A percentile compares a stretch with the other conserved stretches of the same genome.
These are phyloP conservation scores for Sapajus apella DNA, from an alignment of 2,113 vertebrate genomes.

Conservation along the genomic window DNA sequence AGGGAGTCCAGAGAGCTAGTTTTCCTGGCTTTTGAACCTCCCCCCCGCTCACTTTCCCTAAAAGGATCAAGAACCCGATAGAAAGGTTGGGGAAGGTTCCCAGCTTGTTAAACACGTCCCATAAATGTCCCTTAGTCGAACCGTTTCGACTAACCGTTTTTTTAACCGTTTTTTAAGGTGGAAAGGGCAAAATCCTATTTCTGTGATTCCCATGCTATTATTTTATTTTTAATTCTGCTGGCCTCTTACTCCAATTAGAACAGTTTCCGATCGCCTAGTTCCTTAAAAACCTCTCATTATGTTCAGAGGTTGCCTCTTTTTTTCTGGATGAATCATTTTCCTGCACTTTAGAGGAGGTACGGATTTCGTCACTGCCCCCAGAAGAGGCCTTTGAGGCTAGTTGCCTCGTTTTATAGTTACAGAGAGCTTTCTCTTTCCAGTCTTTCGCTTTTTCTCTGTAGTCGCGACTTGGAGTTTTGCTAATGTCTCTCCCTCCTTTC, in stretches of 20 bases:
- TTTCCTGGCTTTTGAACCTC: constrained; percentile 9
- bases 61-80: constrained; percentile 1
- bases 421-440: background rate
- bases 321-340: constrained; percentile 11
- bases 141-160: no score
- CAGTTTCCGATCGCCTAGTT: background rate
- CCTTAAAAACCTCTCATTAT: background rate
- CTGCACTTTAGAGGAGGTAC: constrained; percentile 21
- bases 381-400: constrained; percentile 34
- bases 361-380: constrained; percentile 24
- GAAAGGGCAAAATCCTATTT: background rate
- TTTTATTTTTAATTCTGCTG: background rate
- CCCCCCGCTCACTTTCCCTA: constrained; percentile 13
- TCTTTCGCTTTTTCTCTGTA: background rate
- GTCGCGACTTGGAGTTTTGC: background rate
- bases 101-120: background rate
- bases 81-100: constrained; percentile 5
- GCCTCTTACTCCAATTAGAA: background rate
- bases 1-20: constrained; percentile 39
- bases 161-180: background rate
- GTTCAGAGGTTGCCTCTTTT: background rate
- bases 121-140: background rate
- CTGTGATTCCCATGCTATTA: background rate
- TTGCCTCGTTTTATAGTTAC: background rate
- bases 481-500: background rate